Percentiles rank a stretch among this genome's conserved stretches.
Conservation (phyloP, 2,888 invertebrate species). For the Arenicola marina region DNA sequence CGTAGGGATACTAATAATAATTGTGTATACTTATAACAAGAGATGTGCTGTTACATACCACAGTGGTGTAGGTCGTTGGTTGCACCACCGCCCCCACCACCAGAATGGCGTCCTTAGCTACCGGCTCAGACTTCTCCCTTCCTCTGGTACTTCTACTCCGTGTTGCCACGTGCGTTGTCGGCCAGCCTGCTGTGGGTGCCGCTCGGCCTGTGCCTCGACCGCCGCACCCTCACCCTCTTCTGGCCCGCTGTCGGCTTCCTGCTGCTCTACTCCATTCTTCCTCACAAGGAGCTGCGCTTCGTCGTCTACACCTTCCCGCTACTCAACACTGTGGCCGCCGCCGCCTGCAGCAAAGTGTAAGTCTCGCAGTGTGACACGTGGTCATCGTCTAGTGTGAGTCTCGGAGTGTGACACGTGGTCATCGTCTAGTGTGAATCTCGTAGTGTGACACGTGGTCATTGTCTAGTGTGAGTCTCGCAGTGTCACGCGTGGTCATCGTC, state of each 20-base stretch:
- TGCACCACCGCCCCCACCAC: no score
- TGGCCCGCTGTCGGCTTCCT: slow-evolving; percentile 70
- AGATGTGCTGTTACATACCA: no score
- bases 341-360: slow-evolving; percentile 86
- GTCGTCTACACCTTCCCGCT: slow-evolving; percentile 97
- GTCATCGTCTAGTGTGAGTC: not conserved
- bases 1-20: no score
- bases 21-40: no score
- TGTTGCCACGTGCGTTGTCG: slow-evolving; percentile 88
- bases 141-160: slow-evolving; percentile 98
- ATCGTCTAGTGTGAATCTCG: no score
- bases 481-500: no score
- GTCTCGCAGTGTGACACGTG: slow-evolving; percentile 58
- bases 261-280: slow-evolving; percentile 87
- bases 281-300: slow-evolving; percentile 97
- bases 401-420: not conserved
- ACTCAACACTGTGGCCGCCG: slow-evolving; percentile 85
- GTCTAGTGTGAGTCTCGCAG: no score
- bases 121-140: slow-evolving; percentile 70
- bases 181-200: slow-evolving; percentile 75
- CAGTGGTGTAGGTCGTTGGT: no score
- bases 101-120: no score
- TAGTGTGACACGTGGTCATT: no score
- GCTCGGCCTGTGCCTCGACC: slow-evolving; percentile 66
- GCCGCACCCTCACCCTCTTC: slow-evolving; percentile 68